phyloP scores from a whole-genome alignment of 2,888 invertebrate genomes.

The Rhagium mordax region DNA sequence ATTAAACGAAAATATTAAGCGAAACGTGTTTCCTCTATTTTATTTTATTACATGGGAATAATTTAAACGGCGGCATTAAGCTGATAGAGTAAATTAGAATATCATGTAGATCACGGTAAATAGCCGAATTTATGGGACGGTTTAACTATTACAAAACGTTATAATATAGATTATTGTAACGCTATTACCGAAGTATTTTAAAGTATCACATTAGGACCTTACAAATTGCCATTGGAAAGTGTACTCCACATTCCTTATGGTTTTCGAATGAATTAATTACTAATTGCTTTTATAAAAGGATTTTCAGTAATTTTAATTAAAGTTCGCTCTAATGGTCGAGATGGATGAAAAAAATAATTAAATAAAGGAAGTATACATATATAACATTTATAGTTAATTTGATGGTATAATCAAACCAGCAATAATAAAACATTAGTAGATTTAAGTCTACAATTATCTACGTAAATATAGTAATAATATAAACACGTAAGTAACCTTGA shows the following conservation, averaged over 20 bases:
- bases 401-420: too few species aligned
- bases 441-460: too few species aligned
- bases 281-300: not conserved
- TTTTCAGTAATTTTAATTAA: not conserved
- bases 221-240: not conserved
- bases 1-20: not conserved
- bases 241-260: conserved; percentile 7
- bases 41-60: conserved; percentile 1
- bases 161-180: conserved; percentile 6
- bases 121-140: conserved; percentile 14
- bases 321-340: not conserved
- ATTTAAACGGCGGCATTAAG: not conserved
- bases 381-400: too few species aligned
- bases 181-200: not conserved
- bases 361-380: not conserved
- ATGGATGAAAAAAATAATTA: not conserved
- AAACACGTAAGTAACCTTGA: too few species aligned
- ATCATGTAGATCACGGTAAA: conserved; percentile 26
- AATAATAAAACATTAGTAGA: too few species aligned
- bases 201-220: not conserved
- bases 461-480: too few species aligned
- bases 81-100: conserved; percentile 22
- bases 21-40: conserved; percentile 7
- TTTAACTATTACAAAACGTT: conserved; percentile 1
- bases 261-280: not conserved